A percentile compares a stretch with the other conserved stretches of the same genome.
Evolutionary conservation across 2,113 vertebrate species (phyloP).

Genomic region (Gymnocephalus cernua): DNA sequence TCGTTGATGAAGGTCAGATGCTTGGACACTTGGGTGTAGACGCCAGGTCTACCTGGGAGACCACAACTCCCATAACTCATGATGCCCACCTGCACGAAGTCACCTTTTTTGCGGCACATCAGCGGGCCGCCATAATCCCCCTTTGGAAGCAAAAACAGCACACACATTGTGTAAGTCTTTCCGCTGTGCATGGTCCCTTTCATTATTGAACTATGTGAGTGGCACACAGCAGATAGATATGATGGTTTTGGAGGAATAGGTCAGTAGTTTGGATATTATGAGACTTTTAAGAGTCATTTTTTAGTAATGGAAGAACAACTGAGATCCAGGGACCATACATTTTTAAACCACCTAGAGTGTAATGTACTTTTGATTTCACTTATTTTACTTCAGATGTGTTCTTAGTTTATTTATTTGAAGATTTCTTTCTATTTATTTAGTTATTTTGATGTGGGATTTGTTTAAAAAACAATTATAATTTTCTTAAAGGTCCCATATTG

Average conservation of each 20-base stretch:
- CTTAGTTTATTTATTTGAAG: too few relatives aligned
- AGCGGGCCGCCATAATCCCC: slow-evolving; percentile 61
- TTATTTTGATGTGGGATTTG: too few relatives aligned
- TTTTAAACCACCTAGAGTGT: too few relatives aligned
- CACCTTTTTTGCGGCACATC: background rate
- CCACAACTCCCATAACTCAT: slow-evolving; percentile 52
- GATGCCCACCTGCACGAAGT: slow-evolving; percentile 44
- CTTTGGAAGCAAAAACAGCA: slow-evolving; percentile 13
- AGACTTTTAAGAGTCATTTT: background rate
- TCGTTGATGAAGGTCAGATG: background rate
- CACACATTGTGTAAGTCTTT: background rate
- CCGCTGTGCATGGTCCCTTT: background rate
- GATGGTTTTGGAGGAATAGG: background rate
- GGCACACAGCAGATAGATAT: background rate
- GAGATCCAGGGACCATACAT: too few relatives aligned
- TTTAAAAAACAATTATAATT: too few relatives aligned
- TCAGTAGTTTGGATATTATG: background rate
- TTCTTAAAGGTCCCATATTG: too few relatives aligned
- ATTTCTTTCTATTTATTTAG: too few relatives aligned
- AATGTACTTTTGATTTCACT: too few relatives aligned
- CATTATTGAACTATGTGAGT: background rate
- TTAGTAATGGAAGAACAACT: background rate
- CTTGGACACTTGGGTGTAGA: slow-evolving; percentile 52
- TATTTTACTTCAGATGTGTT: too few relatives aligned
- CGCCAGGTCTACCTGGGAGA: fast-evolving